Conservation (phyloP, 1,140 invertebrate genomes). For the Saccostrea glomerata region DNA sequence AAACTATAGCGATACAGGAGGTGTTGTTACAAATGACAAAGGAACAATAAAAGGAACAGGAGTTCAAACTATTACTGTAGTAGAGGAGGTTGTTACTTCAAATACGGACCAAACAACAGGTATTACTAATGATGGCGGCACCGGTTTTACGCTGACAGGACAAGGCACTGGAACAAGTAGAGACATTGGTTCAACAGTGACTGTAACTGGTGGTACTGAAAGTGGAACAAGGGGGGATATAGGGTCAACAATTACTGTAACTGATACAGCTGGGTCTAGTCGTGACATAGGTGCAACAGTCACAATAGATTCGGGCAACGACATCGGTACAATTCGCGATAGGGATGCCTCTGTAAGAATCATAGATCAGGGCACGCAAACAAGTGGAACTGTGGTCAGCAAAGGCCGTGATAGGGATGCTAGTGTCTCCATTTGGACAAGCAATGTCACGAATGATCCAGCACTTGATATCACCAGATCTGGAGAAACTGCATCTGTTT, state of each 20-base stretch:
- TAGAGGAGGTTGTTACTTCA: not conserved
- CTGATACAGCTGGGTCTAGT: not conserved
- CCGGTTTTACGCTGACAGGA: not conserved
- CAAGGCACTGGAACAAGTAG: not conserved
- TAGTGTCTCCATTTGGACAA: not conserved
- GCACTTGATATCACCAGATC: not conserved
- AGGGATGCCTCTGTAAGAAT: not conserved
- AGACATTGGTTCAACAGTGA: not conserved
- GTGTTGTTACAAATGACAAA: slow-evolving; percentile 5
- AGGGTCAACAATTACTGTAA: not conserved
- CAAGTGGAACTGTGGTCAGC: not conserved
- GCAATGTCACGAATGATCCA: not conserved
- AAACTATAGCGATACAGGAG: slow-evolving; percentile 12
- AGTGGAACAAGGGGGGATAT: not conserved
- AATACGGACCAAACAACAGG: not conserved
- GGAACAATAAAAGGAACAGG: not conserved
- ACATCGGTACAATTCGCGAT: not conserved
- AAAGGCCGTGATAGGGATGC: slow-evolving; percentile 10
- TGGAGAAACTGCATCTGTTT: not conserved
- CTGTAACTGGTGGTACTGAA: not conserved
- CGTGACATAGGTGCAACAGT: not conserved
- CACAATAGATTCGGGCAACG: not conserved
- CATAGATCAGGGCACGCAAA: not conserved
- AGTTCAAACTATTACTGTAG: slow-evolving; percentile 8
- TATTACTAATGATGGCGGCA: not conserved